Evolutionary conservation across 2,888 invertebrate species (phyloP), one percentile per base, ranked within the genome.

Genomic region (Hesperia comma): DNA sequence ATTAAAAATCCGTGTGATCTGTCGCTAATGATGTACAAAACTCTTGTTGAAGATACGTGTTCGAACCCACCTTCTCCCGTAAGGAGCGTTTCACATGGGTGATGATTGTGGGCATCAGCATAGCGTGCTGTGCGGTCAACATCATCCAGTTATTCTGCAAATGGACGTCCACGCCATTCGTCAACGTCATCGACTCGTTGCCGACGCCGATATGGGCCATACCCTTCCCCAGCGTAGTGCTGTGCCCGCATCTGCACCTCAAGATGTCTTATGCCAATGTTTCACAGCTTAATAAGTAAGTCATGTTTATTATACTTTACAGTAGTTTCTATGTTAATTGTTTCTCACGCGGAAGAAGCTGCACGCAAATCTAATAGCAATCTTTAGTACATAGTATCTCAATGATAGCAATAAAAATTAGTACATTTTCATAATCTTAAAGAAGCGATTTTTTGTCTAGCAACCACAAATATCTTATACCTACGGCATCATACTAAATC

Each of bases 151-250:
- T 92, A 26, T 84, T 88, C 75, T 75, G 79, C 72, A 90, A 90
- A 68, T 92, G 90, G 88, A 86, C 84, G 0, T 87, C 89, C 0
- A 86, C 87, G 0, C 92, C 92, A 0, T 93, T 92, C 71, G 92
- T 90, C 55, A 90, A 93, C 66, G 92, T 92, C 8, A 88, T 93
- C 15, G 93, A 93, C 72, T 90, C 92, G 0, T 71, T 87, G 41
- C 90, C 90, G 0, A 88, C 92, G 0, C 92, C 93, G 0, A 84
- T 93, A 7, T 93, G 91, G 89, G 89, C 92, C 0, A 85, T 93
- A 0, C 93, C 93, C 0, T 93, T 93, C 68, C 93, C 93, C 0
- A 88, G 84, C 0, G 91, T 93, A 1, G 88, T 92, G 0, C 70
- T 93, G 2, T 93, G 93, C 63, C 93, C 93, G 2, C 91, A 91